These are phyloP conservation scores for Lanistes nyassanus DNA, from an alignment of 1,140 invertebrate species.

Conservation along the genomic window DNA sequence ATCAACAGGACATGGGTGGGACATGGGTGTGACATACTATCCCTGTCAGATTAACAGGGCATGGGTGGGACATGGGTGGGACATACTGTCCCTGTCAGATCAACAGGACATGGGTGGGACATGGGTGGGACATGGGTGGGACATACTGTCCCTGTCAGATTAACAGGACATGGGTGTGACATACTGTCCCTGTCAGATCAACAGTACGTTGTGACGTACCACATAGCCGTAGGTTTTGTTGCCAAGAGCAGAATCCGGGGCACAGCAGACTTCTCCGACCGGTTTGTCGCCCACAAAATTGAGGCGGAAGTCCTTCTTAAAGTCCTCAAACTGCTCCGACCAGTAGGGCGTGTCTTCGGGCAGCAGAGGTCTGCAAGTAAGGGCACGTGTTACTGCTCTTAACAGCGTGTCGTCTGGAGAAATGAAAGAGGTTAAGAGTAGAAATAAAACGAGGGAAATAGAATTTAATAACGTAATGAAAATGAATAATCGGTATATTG, in stretches of 20 bases:
- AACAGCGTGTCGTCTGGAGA: too few species aligned
- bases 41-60: background rate
- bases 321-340: background rate
- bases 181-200: background rate
- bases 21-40: too few species aligned
- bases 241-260: background rate
- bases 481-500: too few species aligned
- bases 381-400: background rate
- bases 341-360: conserved; percentile 9
- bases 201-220: background rate
- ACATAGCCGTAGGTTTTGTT: conserved; percentile 9
- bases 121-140: background rate
- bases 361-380: background rate
- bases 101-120: background rate
- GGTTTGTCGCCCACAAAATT: conserved; percentile 8
- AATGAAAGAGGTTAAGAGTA: too few species aligned
- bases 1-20: too few species aligned
- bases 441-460: too few species aligned
- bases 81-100: background rate
- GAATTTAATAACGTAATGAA: too few species aligned
- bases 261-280: conserved; percentile 6
- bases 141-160: background rate
- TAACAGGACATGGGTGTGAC: background rate
- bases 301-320: background rate
- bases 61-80: background rate